Evolutionary conservation across 2,888 invertebrate genomes (phyloP), one percentile per base, ranked within the genome.

Genomic region (Cosmopolites sordidus): DNA sequence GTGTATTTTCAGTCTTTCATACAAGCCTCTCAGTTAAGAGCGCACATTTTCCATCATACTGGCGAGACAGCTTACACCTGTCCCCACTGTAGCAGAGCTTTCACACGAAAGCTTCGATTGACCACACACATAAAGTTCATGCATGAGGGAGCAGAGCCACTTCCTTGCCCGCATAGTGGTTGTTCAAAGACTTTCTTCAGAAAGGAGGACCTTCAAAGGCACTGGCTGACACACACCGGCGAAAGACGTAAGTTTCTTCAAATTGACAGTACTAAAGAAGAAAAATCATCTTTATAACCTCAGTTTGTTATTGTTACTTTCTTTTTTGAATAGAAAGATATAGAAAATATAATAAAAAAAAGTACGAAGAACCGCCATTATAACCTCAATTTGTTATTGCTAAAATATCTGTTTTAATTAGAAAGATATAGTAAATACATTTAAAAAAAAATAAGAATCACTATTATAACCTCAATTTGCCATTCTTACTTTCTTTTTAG

Each of bases 31-130:
- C 92, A 92, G 68, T 75, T 92, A 29, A 80, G 85, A 59, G 85
- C 86, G 4, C 92, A 92, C 68, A 75, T 87, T 58, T 86, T 86
- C 65, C 86, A 86, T 66, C 86, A 92, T 60, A 83, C 83, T 9
- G 84, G 83, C 22, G 83, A 85, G 64, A 79, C 79, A 62, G 84
- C 83, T 9, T 84, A 80, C 66, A 75, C 79, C 15, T 92, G 92
- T 67, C 77, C 79, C 2, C 60, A 73, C 53, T 82, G 82, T 67
- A 76, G 77, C 57, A 77, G 73, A 6, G 73, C 75, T 2, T 75
- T 76, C 57, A 75, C 75, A 55, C 64, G 76, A 6, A 69, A 71
- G 41, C 67, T 73, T 16, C 72, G 79, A n/a, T 69, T 80, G 14
- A 75, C 78, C 4, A 77, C 78, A 51, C 84, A 84, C 61, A 78